A percentile compares a stretch with the other conserved stretches of the same genome.
phyloP scores from a whole-genome alignment of 2,888 invertebrate genomes.

The Synergus japonicus region DNA sequence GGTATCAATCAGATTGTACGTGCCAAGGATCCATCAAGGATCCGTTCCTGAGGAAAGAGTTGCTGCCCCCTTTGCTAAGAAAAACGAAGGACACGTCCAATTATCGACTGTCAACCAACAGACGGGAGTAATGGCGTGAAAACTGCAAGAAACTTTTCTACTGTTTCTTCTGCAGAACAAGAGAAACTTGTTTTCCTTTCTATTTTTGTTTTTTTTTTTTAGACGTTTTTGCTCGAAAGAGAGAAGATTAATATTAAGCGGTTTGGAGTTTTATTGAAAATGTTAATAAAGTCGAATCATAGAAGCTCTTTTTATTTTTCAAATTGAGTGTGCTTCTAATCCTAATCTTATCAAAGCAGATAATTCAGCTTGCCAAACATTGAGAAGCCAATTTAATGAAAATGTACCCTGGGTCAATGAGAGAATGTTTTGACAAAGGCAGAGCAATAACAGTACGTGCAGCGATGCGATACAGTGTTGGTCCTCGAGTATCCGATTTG shows the following conservation, averaged over 20 bases:
- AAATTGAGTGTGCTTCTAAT: no score
- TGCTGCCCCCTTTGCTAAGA: slow-evolving; percentile 28
- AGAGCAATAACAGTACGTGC: slow-evolving; percentile 54
- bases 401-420: slow-evolving; percentile 4
- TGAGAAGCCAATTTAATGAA: neutral
- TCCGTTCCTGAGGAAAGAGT: slow-evolving; percentile 44
- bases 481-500: slow-evolving; percentile 25
- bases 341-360: neutral
- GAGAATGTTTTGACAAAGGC: slow-evolving; percentile 42
- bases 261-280: neutral
- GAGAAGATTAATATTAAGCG: neutral
- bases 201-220: neutral
- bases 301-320: no score
- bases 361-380: neutral
- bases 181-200: slow-evolving; percentile 3
- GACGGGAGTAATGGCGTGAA: slow-evolving; percentile 59
- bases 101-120: slow-evolving; percentile 64
- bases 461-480: neutral
- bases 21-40: slow-evolving; percentile 55
- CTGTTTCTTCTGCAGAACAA: neutral
- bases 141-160: slow-evolving; percentile 49
- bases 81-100: slow-evolving; percentile 62
- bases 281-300: neutral
- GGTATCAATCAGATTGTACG: slow-evolving; percentile 36
- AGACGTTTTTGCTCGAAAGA: neutral